These are phyloP conservation scores for Leuciscus idus DNA, from an alignment of 2,113 vertebrate species.

Conservation along the genomic window DNA sequence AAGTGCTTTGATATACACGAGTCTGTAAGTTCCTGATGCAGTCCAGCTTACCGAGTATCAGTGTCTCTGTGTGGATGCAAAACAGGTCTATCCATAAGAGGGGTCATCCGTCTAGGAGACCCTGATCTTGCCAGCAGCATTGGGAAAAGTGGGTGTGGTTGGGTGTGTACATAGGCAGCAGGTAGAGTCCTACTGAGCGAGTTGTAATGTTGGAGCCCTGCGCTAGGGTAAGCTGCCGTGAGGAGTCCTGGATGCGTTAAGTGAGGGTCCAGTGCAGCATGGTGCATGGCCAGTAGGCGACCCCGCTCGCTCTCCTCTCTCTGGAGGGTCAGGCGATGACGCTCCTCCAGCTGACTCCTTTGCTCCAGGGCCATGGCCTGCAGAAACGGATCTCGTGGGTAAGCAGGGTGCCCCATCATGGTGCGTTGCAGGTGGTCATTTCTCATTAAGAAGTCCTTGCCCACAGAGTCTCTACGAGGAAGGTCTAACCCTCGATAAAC, in stretches of 20 bases:
- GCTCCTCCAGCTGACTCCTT: conserved; percentile 53
- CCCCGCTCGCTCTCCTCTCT: conserved; percentile 37
- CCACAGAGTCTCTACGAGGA: conserved; percentile 37
- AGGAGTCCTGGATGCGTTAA: conserved; percentile 49
- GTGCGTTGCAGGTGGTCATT: conserved; percentile 41
- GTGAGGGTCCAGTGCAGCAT: conserved; percentile 38
- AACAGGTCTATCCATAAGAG: conserved; percentile 36
- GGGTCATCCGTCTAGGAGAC: conserved; percentile 47
- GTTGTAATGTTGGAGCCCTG: conserved; percentile 43
- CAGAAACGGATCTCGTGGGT: conserved; percentile 43
- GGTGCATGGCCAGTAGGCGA: conserved; percentile 40
- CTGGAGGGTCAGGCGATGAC: conserved; percentile 41
- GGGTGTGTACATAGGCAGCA: conserved; percentile 24
- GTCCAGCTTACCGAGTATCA: conserved; percentile 45
- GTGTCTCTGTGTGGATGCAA: conserved; percentile 31
- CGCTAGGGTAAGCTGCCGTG: conserved; percentile 32
- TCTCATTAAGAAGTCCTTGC: conserved; percentile 56
- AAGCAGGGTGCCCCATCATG: conserved; percentile 31
- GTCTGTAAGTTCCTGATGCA: conserved; percentile 14
- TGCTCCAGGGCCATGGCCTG: conserved; percentile 55
- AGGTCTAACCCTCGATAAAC: conserved; percentile 71
- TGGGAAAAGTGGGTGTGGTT: conserved; percentile 31
- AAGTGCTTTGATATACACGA: conserved; percentile 56
- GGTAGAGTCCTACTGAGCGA: conserved; percentile 32
- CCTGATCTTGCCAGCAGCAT: conserved; percentile 22